A percentile compares a stretch with the other conserved stretches of the same genome.
phyloP scores from a whole-genome alignment of 2,113 vertebrate genomes.

The Echinops telfairi region DNA sequence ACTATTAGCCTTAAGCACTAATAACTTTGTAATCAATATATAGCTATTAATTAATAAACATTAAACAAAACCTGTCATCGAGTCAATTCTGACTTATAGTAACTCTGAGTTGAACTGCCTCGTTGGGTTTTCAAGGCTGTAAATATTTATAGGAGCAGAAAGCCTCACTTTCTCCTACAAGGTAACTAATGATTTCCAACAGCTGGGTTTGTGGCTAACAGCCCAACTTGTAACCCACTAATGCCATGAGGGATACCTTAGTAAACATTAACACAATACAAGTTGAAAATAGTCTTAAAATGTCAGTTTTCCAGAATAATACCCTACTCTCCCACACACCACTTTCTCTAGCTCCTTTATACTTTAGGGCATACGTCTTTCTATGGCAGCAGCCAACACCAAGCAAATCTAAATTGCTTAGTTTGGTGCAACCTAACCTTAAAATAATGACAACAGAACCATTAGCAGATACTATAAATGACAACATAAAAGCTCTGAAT shows the following conservation, averaged over 20 bases:
- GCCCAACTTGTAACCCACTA: no score
- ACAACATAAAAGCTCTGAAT: constrained; percentile 24
- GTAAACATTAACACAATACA: neutral
- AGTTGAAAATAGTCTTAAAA: constrained; percentile 48
- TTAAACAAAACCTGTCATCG: no score
- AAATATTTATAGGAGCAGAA: no score
- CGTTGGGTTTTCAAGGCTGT: no score
- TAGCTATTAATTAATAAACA: neutral
- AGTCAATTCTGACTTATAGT: no score
- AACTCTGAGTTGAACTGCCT: no score
- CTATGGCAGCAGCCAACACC: neutral
- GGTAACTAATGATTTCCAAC: no score
- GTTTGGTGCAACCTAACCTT: neutral
- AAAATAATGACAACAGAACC: constrained; percentile 65
- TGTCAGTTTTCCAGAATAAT: constrained; percentile 34
- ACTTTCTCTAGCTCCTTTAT: constrained; percentile 13
- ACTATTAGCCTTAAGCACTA: neutral
- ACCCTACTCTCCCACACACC: neutral
- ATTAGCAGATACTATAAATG: constrained; percentile 50
- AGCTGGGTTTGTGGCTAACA: no score
- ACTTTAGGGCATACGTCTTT: constrained; percentile 46
- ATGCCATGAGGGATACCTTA: neutral
- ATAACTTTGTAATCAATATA: neutral
- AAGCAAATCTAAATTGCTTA: constrained; percentile 49
- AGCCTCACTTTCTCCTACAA: no score